Evolutionary conservation across 2,888 invertebrate genomes (phyloP).

Genomic region (Graphium colonna): DNA sequence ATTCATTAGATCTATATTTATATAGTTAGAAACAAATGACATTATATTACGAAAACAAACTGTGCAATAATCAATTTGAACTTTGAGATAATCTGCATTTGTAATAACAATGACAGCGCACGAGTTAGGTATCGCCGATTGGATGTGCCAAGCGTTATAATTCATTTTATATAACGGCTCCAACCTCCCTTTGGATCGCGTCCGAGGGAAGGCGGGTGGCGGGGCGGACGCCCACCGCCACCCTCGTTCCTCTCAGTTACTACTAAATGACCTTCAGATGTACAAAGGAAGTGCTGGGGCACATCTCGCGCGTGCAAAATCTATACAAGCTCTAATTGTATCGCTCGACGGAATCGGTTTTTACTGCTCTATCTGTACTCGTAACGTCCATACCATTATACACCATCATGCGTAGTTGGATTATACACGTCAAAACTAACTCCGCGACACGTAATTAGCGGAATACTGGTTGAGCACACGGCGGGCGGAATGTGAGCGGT

Average conservation of each 20-base stretch:
- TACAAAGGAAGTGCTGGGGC: not conserved
- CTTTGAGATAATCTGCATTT: not conserved
- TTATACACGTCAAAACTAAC: slow-evolving; percentile 14
- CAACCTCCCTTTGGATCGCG: not conserved
- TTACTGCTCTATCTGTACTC: not conserved
- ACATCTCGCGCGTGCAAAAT: not conserved
- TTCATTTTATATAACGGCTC: not conserved
- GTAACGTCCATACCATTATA: not conserved
- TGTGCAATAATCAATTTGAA: not conserved
- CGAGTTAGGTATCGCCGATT: not conserved
- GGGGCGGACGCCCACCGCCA: not conserved
- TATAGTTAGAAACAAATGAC: not conserved
- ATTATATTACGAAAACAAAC: not conserved
- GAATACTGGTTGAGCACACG: slow-evolving; percentile 53
- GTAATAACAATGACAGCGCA: no score
- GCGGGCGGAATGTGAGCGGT: slow-evolving; percentile 67
- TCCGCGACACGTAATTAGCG: slow-evolving; percentile 28
- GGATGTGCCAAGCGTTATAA: not conserved
- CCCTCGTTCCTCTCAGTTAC: not conserved
- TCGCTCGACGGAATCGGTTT: not conserved
- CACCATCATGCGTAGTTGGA: slow-evolving; percentile 6
- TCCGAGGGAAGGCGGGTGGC: not conserved
- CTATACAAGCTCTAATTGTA: not conserved
- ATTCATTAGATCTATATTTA: not conserved
- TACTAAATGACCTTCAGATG: slow-evolving; percentile 13